phyloP scores from a whole-genome alignment of 35 echinoderm and acorn worm genomes.

The Apostichopus californicus region DNA sequence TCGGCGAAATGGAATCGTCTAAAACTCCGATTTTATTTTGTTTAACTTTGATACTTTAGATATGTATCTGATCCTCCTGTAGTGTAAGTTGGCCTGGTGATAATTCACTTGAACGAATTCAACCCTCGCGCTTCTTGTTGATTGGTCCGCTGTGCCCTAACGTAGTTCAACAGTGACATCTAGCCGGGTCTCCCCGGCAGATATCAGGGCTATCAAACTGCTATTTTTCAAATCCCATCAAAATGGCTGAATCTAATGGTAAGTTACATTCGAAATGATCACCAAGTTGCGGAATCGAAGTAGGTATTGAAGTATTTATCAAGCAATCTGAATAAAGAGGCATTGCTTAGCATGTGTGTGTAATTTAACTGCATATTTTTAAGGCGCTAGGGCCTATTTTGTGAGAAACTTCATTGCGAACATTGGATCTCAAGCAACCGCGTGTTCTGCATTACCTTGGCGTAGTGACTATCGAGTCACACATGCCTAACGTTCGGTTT shows the following conservation, averaged over 20 bases:
- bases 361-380: neutral
- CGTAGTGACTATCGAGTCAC: neutral
- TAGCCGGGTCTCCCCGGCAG: constrained; percentile 29
- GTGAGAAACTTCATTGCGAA: neutral
- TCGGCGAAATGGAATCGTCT: neutral
- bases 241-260: constrained; percentile 30
- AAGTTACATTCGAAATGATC: constrained; percentile 4
- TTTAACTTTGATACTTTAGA: neutral
- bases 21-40: neutral
- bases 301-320: no score
- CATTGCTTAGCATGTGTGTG: neutral
- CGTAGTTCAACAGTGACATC: constrained; percentile 42
- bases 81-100: neutral
- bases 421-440: neutral
- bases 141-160: constrained; percentile 41
- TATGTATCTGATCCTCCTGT: neutral
- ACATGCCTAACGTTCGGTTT: constrained; percentile 23
- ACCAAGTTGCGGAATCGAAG: neutral
- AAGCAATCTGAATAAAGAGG: neutral
- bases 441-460: constrained; percentile 22
- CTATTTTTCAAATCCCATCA: neutral
- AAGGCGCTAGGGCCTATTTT: no score
- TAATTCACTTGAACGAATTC: constrained; percentile 15
- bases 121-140: constrained; percentile 32
- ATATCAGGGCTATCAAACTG: constrained; percentile 14